phyloP scores from a whole-genome alignment of 2,888 invertebrate species.

The Zaprionus lineosus region DNA sequence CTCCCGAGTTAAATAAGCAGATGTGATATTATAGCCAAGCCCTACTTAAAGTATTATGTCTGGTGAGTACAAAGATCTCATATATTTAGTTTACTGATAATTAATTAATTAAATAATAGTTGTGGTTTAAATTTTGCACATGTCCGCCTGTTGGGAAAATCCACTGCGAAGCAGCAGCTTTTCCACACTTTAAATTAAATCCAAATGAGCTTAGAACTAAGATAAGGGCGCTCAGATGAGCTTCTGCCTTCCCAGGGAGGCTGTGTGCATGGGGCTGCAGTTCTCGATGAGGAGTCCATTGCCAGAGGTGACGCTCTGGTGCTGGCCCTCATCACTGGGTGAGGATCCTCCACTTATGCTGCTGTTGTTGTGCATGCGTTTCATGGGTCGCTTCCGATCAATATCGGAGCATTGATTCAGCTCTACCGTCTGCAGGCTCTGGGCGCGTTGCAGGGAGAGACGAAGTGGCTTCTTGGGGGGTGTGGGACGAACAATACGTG shows the following conservation, averaged over 20 bases:
- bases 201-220: slow-evolving; percentile 1
- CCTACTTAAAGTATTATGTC: slow-evolving; percentile 33
- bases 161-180: slow-evolving; percentile 26
- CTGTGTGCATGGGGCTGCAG: slow-evolving; percentile 79
- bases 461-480: slow-evolving; percentile 94
- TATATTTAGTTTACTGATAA: slow-evolving; percentile 11
- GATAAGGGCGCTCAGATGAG: slow-evolving; percentile 68
- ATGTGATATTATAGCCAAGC: slow-evolving; percentile 43
- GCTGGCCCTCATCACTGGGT: slow-evolving; percentile 52
- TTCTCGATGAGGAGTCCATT: slow-evolving; percentile 71
- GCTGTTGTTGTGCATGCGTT: slow-evolving; percentile 79
- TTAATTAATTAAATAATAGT: slow-evolving; percentile 21
- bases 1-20: slow-evolving; percentile 9
- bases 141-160: slow-evolving; percentile 63
- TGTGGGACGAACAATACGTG: slow-evolving; percentile 86
- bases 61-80: slow-evolving; percentile 41
- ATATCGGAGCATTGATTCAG: slow-evolving; percentile 70
- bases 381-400: slow-evolving; percentile 81
- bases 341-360: slow-evolving; percentile 44
- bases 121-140: slow-evolving; percentile 67
- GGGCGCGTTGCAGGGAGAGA: slow-evolving; percentile 91
- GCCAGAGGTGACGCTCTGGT: not conserved
- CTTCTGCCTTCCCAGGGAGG: slow-evolving; percentile 81
- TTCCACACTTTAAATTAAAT: slow-evolving; percentile 49
- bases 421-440: slow-evolving; percentile 89